Conservation (phyloP, 2,888 invertebrate species). For the Resseliella maxima region DNA sequence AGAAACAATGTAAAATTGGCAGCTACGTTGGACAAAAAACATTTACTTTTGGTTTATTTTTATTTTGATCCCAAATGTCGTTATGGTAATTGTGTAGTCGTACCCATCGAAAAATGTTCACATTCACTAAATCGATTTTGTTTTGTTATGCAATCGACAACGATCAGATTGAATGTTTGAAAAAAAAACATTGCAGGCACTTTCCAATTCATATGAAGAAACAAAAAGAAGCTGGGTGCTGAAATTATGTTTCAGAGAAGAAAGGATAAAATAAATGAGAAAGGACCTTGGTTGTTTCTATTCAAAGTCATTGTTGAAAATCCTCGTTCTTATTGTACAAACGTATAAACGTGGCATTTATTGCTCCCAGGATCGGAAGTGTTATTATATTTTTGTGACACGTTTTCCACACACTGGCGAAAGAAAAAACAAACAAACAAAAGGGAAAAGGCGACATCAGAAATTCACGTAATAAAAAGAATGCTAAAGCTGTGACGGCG, state of each 20-base stretch:
- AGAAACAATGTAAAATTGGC: neutral
- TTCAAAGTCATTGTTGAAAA: neutral
- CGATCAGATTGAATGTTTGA: neutral
- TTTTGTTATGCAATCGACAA: conserved; percentile 29
- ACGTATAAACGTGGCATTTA: neutral
- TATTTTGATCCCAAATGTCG: neutral
- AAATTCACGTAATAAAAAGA: neutral
- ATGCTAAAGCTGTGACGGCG: neutral
- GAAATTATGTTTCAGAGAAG: neutral
- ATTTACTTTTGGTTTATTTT: neutral
- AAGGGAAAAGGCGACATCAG: neutral
- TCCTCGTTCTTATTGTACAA: neutral
- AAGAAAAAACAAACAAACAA: neutral
- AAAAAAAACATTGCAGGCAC: neutral
- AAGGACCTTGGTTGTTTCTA: conserved; percentile 19
- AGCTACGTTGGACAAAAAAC: neutral
- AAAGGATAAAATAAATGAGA: neutral
- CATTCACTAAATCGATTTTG: conserved; percentile 40
- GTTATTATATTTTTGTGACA: conserved; percentile 28
- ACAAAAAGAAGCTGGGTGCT: neutral
- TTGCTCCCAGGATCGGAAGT: neutral
- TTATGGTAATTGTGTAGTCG: neutral
- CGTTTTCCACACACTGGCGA: neutral
- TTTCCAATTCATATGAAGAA: neutral
- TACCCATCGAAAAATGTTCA: conserved; percentile 24